phyloP scores from a whole-genome alignment of 1,140 invertebrate species.

The Pseudoatta argentina region DNA sequence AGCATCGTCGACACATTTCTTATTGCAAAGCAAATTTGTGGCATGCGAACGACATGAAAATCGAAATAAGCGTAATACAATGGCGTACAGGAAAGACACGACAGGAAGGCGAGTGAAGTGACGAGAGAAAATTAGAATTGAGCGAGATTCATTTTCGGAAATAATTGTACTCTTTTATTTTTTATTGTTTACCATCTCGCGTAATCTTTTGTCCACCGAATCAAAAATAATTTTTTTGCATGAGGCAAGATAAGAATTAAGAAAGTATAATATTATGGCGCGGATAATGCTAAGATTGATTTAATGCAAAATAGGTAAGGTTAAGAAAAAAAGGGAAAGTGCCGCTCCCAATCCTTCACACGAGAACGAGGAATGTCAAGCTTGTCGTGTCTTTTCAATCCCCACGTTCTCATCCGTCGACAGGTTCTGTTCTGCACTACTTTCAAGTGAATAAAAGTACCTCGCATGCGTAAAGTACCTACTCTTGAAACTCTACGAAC shows the following conservation, averaged over 20 bases:
- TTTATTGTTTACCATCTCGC: slow-evolving; percentile 66
- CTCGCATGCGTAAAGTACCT: slow-evolving; percentile 46
- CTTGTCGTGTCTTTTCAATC: slow-evolving; percentile 4
- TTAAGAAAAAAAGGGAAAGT: slow-evolving; percentile 25
- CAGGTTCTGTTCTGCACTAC: not conserved
- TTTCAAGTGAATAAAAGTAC: slow-evolving; percentile 16
- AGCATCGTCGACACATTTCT: slow-evolving; percentile 11
- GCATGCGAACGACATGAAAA: not conserved
- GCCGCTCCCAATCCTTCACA: slow-evolving; percentile 19
- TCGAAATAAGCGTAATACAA: slow-evolving; percentile 30
- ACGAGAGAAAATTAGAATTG: slow-evolving; percentile 31
- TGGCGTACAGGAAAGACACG: not conserved
- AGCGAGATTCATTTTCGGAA: slow-evolving; percentile 70
- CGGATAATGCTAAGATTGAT: slow-evolving; percentile 7
- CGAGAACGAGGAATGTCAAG: slow-evolving; percentile 36
- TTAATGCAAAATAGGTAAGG: not conserved
- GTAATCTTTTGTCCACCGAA: not conserved
- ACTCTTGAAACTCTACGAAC: slow-evolving; percentile 25
- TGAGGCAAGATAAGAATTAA: not conserved
- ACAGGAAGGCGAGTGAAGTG: not conserved
- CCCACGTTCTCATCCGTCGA: not conserved
- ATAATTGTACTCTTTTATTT: slow-evolving; percentile 55
- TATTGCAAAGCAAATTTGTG: slow-evolving; percentile 20
- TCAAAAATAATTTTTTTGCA: not conserved
- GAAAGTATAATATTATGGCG: no score